These are phyloP conservation scores for Taeniopygia guttata DNA, from an alignment of 2,797 vertebrate genomes.

Conservation along the genomic window DNA sequence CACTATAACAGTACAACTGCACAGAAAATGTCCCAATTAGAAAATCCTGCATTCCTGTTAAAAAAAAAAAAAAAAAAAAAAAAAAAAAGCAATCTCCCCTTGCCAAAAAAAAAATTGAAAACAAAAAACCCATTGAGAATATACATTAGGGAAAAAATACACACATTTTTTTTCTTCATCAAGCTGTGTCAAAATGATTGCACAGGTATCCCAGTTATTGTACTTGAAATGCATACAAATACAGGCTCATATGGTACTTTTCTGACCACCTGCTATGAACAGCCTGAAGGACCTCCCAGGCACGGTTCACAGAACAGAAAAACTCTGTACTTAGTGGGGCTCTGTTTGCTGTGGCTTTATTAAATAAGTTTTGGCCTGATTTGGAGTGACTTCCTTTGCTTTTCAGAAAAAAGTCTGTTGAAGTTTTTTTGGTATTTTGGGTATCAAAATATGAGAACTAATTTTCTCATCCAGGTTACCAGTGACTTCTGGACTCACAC, in stretches of 20 bases:
- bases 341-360: neutral
- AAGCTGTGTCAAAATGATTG: neutral
- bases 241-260: neutral
- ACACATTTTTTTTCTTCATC: neutral
- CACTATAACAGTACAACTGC: neutral
- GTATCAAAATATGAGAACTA: neutral
- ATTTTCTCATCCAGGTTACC: neutral
- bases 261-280: neutral
- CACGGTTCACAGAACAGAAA: neutral
- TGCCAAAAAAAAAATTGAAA: fast-evolving
- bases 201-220: neutral
- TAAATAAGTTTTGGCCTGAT: neutral
- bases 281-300: neutral
- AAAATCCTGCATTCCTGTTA: neutral
- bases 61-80: neutral
- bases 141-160: neutral
- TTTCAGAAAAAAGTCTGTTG: neutral
- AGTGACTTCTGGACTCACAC: neutral
- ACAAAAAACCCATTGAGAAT: fast-evolving
- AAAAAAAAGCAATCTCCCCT: fast-evolving
- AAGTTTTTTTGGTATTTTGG: neutral
- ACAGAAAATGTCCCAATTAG: neutral
- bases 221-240: neutral
- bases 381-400: neutral
- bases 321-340: neutral